Base-by-base conservation (phyloP, 2,888 invertebrate species). In the Biston betularia region DNA sequence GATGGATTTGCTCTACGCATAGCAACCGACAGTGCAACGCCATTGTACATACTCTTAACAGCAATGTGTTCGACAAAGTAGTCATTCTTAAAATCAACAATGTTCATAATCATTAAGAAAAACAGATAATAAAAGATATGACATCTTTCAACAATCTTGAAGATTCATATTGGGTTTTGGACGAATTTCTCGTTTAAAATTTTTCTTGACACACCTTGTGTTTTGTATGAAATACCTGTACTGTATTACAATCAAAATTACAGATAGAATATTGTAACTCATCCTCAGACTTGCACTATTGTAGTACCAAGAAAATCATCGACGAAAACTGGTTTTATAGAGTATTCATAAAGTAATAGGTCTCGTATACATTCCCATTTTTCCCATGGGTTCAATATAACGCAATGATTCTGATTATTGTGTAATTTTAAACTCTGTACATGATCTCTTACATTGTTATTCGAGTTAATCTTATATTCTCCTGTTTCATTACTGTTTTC, bases 1-100 rank as follows among this genome's bases (percentile, higher is more conserved):
- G 82, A 40, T 89, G 89, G 89, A 73, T 80, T 2, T 89, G 89
- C 64, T 86, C 87, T 6, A 54, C 66, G 5, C 66, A 66, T 14
- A 61, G n/a, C 34, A 50, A 57, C 33, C 52, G 52, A 33, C 35
- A 61, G 1, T 65, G 65, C 14, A 38, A 46, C 11, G 61, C 65
- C 11, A 8, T 33, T 12, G 34, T 56, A 6, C 65, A 65, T 24
- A 65, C 85, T 80, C 1, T 80, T 63, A 77, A 80, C 63, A 73
- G 15, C 11, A 6, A 73, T 66, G 78, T n/a, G 24, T 24, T 33
- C 4, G 42, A 24, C 9, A 24, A 74, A 2, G 68, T 75, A 48
- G 9, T n/a, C 10, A 35, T 66, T 10, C 44, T 66, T 42, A 46
- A 57, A 49, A 40, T 49, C 0, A 14, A 12, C 5, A 62, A 66